These are phyloP conservation scores for Augiades crinisus DNA, from an alignment of 2,888 invertebrate species.

Conservation along the genomic window DNA sequence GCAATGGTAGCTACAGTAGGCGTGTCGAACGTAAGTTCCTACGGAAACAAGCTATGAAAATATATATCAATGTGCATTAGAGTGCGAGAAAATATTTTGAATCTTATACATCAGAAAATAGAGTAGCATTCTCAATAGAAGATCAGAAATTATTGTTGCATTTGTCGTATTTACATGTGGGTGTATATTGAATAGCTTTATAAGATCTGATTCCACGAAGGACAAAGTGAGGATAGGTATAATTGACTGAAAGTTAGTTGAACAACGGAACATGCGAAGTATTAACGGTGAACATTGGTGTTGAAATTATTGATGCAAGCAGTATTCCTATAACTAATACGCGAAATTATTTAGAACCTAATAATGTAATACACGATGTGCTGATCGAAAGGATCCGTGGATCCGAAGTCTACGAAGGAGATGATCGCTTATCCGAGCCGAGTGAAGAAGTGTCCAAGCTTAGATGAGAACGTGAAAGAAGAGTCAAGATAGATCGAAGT, in stretches of 20 bases:
- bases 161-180: slow-evolving; percentile 65
- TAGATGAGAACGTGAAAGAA: slow-evolving; percentile 39
- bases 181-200: slow-evolving; percentile 68
- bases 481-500: slow-evolving; percentile 41
- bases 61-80: slow-evolving; percentile 65
- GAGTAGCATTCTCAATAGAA: slow-evolving; percentile 64
- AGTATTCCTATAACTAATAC: slow-evolving; percentile 29
- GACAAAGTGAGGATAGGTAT: slow-evolving; percentile 46
- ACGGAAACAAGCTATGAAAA: slow-evolving; percentile 73
- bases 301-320: slow-evolving; percentile 36
- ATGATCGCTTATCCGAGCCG: slow-evolving; percentile 40
- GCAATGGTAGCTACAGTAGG: slow-evolving; percentile 47
- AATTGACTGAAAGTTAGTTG: slow-evolving; percentile 51
- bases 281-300: slow-evolving; percentile 23
- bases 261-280: slow-evolving; percentile 31
- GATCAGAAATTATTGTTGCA: slow-evolving; percentile 69
- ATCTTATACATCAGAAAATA: slow-evolving; percentile 72
- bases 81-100: slow-evolving; percentile 69
- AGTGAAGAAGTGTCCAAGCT: slow-evolving; percentile 37
- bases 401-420: slow-evolving; percentile 45
- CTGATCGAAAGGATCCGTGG: slow-evolving; percentile 51
- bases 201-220: slow-evolving; percentile 45
- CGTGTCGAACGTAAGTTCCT: slow-evolving; percentile 61
- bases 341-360: slow-evolving; percentile 19
- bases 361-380: slow-evolving; percentile 72